Evolutionary conservation across 1,140 invertebrate species (phyloP).

Genomic region (Drosophila sulfurigaster): DNA sequence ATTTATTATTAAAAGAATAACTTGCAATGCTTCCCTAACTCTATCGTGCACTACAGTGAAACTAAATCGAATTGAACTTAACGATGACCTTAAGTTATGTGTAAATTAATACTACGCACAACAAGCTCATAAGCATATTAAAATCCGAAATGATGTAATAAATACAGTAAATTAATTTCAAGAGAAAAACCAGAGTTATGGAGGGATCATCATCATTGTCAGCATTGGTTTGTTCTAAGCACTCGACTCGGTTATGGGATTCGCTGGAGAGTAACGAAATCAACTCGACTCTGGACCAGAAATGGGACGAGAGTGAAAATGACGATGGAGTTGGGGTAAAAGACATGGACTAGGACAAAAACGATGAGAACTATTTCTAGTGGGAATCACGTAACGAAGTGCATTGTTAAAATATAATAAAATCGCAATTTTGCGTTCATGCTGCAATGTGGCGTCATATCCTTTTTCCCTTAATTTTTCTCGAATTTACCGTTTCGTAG

Average conservation of each 20-base stretch:
- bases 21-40: no score
- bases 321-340: background rate
- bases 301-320: background rate
- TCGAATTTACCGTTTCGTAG: conserved; percentile 80
- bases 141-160: no score
- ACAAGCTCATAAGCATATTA: no score
- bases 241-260: conserved; percentile 7
- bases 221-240: conserved; percentile 45
- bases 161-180: no score
- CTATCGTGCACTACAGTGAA: no score
- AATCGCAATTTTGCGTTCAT: conserved; percentile 84
- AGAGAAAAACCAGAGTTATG: background rate
- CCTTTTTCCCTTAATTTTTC: conserved; percentile 84
- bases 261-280: conserved; percentile 28
- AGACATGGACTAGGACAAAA: background rate
- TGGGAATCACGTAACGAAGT: conserved; percentile 83
- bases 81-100: no score
- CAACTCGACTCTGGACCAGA: conserved; percentile 1
- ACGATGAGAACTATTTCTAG: conserved; percentile 57
- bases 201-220: conserved; percentile 57
- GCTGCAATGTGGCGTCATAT: conserved; percentile 84
- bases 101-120: no score
- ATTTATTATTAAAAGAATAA: no score
- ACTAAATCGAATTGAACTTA: no score
- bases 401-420: conserved; percentile 84